Percentiles rank a stretch among this genome's conserved stretches.
Evolutionary conservation across 30 jellyfish, hydroid and myxozoan genomes (phyloP).

Genomic region (Turritopsis dohrnii): DNA sequence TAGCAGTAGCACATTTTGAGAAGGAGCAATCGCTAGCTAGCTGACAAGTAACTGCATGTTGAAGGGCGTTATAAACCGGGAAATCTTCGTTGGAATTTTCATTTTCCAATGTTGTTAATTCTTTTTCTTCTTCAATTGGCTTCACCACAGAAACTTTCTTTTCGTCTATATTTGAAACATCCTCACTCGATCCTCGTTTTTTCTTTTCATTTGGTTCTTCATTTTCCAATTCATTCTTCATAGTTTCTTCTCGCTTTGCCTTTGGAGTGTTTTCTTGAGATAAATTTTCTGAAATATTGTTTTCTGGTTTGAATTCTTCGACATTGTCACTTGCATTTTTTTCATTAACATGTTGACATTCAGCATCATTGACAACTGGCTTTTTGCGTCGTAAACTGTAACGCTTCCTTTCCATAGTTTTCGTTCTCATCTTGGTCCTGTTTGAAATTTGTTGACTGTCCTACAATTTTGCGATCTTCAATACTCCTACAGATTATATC

Average conservation of each 20-base stretch:
- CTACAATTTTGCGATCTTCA: not conserved
- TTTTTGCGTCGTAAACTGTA: slow-evolving; percentile 5
- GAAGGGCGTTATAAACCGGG: slow-evolving; percentile 9
- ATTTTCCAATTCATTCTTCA: not conserved
- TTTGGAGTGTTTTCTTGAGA: too few species aligned
- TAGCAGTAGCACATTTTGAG: slow-evolving; percentile 5
- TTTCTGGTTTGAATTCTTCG: not conserved
- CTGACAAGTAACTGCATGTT: slow-evolving; percentile 18
- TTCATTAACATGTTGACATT: not conserved
- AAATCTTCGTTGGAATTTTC: not conserved
- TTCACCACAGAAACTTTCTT: not conserved
- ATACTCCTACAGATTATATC: not conserved
- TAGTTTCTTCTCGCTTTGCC: not conserved
- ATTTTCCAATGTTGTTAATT: not conserved
- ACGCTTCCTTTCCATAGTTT: slow-evolving; percentile 24
- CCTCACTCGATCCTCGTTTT: not conserved
- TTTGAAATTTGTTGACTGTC: too few species aligned
- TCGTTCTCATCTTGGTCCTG: slow-evolving; percentile 17
- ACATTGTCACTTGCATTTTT: not conserved
- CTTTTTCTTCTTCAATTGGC: not conserved
- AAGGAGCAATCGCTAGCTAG: not conserved
- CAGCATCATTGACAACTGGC: not conserved
- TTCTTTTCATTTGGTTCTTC: not conserved
- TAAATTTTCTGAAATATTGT: not conserved
- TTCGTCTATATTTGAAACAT: not conserved